Percentiles rank a stretch among this genome's conserved stretches.
Evolutionary conservation across 2,113 vertebrate genomes (phyloP).

Genomic region (Tragulus kanchil): DNA sequence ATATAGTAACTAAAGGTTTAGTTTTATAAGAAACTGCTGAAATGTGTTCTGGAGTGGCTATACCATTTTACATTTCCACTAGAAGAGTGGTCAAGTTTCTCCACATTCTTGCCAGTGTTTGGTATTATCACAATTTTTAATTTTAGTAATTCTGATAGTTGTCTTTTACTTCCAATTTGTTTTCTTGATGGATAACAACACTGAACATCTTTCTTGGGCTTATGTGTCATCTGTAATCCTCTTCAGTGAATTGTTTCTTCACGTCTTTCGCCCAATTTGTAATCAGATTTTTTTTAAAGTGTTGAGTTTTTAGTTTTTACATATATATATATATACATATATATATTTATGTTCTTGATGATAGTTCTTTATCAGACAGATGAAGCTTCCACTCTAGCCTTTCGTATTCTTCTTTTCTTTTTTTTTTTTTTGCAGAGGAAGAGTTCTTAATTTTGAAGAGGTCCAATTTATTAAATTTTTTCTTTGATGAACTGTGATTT

Average conservation of each 20-base stretch:
- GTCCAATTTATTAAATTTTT: neutral
- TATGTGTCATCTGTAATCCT: neutral
- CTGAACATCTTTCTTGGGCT: neutral
- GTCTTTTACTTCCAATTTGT: neutral
- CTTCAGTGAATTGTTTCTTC: neutral
- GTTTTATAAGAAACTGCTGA: neutral
- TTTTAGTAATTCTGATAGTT: slow-evolving; percentile 24
- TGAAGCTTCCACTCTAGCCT: neutral
- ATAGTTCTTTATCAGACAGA: neutral
- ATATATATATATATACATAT: neutral
- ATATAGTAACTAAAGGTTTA: neutral
- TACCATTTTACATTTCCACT: slow-evolving; percentile 7
- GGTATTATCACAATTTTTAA: neutral
- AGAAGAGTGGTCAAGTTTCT: neutral
- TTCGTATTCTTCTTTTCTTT: no score
- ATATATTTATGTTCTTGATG: neutral
- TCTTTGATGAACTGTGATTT: neutral
- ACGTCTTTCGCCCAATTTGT: neutral
- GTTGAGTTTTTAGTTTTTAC: slow-evolving; percentile 13
- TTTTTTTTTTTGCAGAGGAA: neutral
- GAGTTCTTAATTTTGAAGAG: neutral
- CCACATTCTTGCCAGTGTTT: neutral
- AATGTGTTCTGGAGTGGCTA: neutral
- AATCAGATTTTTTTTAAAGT: neutral
- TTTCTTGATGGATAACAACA: neutral